Conservation (phyloP, 2,888 invertebrate genomes). For the Bembecia ichneumoniformis region DNA sequence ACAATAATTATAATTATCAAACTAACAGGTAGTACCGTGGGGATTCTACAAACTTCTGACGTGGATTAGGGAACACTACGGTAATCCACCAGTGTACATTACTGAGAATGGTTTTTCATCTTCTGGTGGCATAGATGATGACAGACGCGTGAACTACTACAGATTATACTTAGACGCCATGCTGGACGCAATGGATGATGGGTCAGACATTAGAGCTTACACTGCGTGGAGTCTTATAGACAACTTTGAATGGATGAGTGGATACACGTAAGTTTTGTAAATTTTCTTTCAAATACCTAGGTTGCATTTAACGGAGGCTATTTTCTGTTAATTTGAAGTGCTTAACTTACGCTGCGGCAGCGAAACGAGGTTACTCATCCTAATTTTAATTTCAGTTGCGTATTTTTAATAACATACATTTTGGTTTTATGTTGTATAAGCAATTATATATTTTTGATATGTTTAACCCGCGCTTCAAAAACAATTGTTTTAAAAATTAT, state of each 20-base stretch:
- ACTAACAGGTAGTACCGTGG: conserved; percentile 54
- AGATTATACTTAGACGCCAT: conserved; percentile 29
- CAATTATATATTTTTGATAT: no score
- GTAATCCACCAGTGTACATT: conserved; percentile 64
- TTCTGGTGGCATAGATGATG: conserved; percentile 33
- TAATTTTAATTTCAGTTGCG: no score
- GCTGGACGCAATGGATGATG: conserved; percentile 33
- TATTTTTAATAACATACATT: no score
- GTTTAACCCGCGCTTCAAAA: no score
- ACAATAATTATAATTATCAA: no score
- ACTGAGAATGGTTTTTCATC: conserved; percentile 64
- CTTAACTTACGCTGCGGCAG: no score
- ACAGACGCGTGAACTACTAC: conserved; percentile 27
- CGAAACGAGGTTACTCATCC: no score
- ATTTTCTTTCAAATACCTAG: no score
- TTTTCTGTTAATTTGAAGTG: no score
- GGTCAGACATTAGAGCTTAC: conserved; percentile 42
- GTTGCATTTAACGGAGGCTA: no score
- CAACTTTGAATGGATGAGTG: conserved; percentile 16
- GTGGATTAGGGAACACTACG: conserved; percentile 49
- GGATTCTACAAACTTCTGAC: conserved; percentile 69
- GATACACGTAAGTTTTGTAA: conserved; percentile 24
- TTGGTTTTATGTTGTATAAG: no score
- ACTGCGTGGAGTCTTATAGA: conserved; percentile 13
- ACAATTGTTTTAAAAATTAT: no score